These are phyloP conservation scores for Loxodonta africana DNA, from an alignment of 2,113 vertebrate species.

Conservation along the genomic window DNA sequence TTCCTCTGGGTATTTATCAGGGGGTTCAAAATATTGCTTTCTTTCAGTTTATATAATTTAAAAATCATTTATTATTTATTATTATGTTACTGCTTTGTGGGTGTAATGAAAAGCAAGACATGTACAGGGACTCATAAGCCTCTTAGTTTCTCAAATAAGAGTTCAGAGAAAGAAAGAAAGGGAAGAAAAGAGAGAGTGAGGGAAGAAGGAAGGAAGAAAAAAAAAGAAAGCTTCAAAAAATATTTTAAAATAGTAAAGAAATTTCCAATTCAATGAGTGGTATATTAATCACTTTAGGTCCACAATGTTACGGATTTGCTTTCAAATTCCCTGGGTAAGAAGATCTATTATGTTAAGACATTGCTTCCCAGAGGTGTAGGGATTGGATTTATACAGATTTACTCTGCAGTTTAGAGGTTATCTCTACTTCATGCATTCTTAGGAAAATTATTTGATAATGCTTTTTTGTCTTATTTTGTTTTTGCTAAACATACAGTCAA, in stretches of 20 bases:
- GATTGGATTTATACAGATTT: not conserved
- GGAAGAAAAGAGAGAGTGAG: too few species aligned
- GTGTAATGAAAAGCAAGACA: not conserved
- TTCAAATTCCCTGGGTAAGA: not conserved
- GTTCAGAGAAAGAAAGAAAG: not conserved
- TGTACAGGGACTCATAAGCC: not conserved
- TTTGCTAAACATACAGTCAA: not conserved
- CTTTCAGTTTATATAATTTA: not conserved
- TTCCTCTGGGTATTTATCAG: not conserved
- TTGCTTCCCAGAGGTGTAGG: not conserved
- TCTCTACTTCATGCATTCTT: not conserved
- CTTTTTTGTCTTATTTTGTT: not conserved
- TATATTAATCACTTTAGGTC: not conserved
- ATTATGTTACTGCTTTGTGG: not conserved
- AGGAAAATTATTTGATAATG: not conserved
- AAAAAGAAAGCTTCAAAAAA: not conserved
- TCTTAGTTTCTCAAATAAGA: constrained; percentile 7
- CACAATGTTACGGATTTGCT: not conserved
- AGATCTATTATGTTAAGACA: not conserved
- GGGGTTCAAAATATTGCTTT: not conserved
- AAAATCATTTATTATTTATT: constrained; percentile 36
- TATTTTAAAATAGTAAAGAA: constrained; percentile 6
- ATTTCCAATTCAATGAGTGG: not conserved
- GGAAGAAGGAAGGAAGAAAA: not conserved
- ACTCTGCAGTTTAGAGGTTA: not conserved